Evolutionary conservation across 2,113 vertebrate genomes (phyloP).

Genomic region (Muscicapa adusta): DNA sequence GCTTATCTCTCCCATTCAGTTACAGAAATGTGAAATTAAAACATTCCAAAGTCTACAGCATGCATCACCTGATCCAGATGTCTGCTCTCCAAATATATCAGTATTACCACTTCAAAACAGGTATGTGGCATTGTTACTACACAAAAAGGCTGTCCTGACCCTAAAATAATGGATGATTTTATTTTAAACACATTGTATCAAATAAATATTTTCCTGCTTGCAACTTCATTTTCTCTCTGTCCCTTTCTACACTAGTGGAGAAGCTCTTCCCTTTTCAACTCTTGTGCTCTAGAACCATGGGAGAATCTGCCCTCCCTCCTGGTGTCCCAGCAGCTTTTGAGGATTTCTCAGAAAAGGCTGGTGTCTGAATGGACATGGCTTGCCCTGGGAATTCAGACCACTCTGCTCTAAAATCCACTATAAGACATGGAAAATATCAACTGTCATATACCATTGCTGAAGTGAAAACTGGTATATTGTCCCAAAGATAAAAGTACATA

Average conservation of each 20-base stretch:
- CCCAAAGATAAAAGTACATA: background rate
- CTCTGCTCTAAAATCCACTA: background rate
- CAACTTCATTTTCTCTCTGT: background rate
- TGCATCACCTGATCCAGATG: background rate
- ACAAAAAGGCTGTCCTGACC: background rate
- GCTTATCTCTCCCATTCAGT: background rate
- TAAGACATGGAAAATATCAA: background rate
- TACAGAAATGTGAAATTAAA: background rate
- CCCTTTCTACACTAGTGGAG: background rate
- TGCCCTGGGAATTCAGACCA: background rate
- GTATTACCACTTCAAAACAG: background rate
- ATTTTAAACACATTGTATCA: background rate
- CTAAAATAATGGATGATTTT: background rate
- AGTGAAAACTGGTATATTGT: background rate
- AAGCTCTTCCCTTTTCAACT: background rate
- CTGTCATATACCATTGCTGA: background rate
- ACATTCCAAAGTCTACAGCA: background rate
- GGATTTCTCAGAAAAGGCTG: background rate
- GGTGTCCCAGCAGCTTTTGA: background rate
- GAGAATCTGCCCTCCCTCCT: background rate
- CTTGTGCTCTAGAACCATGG: fast-evolving
- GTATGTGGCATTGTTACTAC: background rate
- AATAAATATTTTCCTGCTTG: background rate
- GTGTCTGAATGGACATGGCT: background rate
- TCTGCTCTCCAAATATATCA: background rate